Evolutionary conservation across 2,113 vertebrate genomes (phyloP), one percentile per base, ranked within the genome.

Genomic region (Microtus ochrogaster): DNA sequence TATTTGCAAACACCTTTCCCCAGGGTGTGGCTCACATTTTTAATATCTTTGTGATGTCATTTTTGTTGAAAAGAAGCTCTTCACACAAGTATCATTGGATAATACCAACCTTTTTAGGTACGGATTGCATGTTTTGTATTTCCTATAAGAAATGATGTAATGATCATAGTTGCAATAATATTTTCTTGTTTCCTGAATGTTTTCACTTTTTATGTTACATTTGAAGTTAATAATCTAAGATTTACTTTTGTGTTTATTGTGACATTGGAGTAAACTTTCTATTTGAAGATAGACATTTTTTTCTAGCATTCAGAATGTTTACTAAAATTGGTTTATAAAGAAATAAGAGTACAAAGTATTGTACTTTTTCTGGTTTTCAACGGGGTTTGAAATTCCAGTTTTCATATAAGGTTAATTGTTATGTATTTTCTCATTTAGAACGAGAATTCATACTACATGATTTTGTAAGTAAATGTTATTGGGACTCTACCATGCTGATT

Each of bases 301-400:
- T 92, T 49, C 58, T 63, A 74, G 22, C 30, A 81, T 96, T 19
- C 85, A 47, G 30, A 36, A 83, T 94, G n/a, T 55, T 94, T 11
- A n/a, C 13, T 87, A 77, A 94, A 87, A 77, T 55, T 68, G 26
- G 6, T 19, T 72, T 74, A 55, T 58, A 79, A 68, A 28, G 84
- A 84, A 17, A 52, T 36, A 78, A 78, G 30, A 79, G 49, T 79
- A n/a, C 19, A 55, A 79, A 11, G 2, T 21, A 70, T 26, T 82
- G 12, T 41, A 74, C n/a, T 79, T 66, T 12, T 28, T 55, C n/a
- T 91, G 11, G 65, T 28, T 95, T 91, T 79, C 41, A 84, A 47
- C 63, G 84, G 77, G 4, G 65, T 83, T 63, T 88, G 49, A 44
- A 72, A 26, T 21, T 70, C 83, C 58, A 21, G 10, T 70, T 91